Percentiles rank a stretch among this genome's conserved stretches.
These are phyloP conservation scores for Astreopora myriophthalma DNA, from an alignment of 64 coral and sea anemone genomes.

Conservation along the genomic window DNA sequence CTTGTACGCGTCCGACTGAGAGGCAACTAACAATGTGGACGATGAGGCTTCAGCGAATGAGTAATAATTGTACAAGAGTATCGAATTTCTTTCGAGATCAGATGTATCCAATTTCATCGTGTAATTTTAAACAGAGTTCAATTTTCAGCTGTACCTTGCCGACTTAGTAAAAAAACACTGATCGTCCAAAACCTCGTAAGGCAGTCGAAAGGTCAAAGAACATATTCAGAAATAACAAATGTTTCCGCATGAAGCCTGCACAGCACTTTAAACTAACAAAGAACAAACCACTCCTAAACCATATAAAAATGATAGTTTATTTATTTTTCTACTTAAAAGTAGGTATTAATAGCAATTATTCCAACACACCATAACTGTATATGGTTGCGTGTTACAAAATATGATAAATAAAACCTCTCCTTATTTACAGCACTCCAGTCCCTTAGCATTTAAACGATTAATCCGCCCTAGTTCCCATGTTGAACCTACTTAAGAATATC, in stretches of 20 bases:
- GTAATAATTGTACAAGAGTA: neutral
- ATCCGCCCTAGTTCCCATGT: neutral
- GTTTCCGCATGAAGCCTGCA: too few relatives aligned
- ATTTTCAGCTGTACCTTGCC: too few relatives aligned
- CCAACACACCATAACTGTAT: neutral
- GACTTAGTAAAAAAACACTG: too few relatives aligned
- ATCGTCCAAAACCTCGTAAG: neutral
- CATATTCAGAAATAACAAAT: too few relatives aligned
- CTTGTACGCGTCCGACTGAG: neutral
- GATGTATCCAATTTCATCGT: neutral
- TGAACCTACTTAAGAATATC: neutral
- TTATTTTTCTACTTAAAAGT: neutral
- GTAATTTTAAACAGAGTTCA: neutral
- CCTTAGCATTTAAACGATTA: neutral
- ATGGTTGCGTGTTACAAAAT: neutral
- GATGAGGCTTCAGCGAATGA: neutral
- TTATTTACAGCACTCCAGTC: neutral
- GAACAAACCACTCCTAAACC: neutral
- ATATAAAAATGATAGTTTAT: neutral
- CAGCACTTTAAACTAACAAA: too few relatives aligned
- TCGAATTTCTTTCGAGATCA: neutral
- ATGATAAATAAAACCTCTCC: neutral
- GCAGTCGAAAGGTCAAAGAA: neutral
- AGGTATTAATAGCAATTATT: neutral
- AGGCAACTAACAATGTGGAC: neutral